A percentile compares a stretch with the other conserved stretches of the same genome.
These are phyloP conservation scores for Zaprionus lineosus DNA, from an alignment of 2,888 invertebrate genomes.

Conservation along the genomic window DNA sequence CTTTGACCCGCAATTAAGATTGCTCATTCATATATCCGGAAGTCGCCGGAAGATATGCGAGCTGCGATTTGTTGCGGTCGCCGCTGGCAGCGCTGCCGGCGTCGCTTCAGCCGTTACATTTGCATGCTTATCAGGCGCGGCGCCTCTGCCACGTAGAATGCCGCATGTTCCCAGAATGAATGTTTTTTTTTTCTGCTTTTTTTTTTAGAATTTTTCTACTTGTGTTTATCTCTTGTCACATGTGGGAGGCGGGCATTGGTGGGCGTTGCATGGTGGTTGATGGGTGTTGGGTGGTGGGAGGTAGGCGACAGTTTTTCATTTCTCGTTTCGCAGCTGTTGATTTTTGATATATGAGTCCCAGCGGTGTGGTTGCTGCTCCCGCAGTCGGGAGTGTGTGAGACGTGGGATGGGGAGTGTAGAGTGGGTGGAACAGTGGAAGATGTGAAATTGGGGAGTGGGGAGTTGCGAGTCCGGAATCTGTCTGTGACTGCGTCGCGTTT, in stretches of 20 bases:
- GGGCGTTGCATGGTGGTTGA: slow-evolving; percentile 1
- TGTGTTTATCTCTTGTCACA: slow-evolving; percentile 73
- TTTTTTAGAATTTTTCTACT: slow-evolving; percentile 52
- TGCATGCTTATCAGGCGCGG: slow-evolving; percentile 71
- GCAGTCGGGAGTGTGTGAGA: slow-evolving; percentile 9
- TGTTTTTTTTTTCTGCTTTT: slow-evolving; percentile 47
- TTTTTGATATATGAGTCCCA: slow-evolving; percentile 74
- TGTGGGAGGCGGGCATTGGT: slow-evolving; percentile 51
- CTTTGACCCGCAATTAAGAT: slow-evolving; percentile 76
- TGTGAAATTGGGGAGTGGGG: no score
- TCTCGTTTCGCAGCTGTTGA: slow-evolving; percentile 60
- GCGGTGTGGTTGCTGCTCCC: slow-evolving; percentile 55
- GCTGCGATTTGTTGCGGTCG: slow-evolving; percentile 23
- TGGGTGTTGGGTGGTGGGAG: neutral
- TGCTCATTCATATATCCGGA: slow-evolving; percentile 35
- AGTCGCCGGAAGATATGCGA: slow-evolving; percentile 22
- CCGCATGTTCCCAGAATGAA: slow-evolving; percentile 56
- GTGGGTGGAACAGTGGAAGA: no score
- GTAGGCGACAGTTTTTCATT: slow-evolving; percentile 12
- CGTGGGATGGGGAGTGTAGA: no score
- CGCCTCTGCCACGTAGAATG: slow-evolving; percentile 48
- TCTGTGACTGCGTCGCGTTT: slow-evolving; percentile 62
- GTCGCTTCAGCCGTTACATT: slow-evolving; percentile 59
- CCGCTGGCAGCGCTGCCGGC: slow-evolving; percentile 26
- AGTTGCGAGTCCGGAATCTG: slow-evolving; percentile 30